Conservation (phyloP, 2,888 invertebrate species). For the Leptinotarsa tumamoca region DNA sequence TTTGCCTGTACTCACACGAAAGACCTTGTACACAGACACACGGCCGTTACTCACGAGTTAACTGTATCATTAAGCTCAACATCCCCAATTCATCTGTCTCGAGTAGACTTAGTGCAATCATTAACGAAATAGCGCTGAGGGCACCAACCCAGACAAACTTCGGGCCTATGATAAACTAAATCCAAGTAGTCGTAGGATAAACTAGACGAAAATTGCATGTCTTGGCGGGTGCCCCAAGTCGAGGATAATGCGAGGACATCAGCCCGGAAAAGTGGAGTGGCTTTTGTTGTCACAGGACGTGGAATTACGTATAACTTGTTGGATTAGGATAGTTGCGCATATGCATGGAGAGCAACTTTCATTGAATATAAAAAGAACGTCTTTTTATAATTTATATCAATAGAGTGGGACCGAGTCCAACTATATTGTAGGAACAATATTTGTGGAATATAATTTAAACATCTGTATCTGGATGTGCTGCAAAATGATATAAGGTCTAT, state of each 20-base stretch:
- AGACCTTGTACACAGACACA: not conserved
- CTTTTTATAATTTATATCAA: too few relatives aligned
- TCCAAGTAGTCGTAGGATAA: conserved; percentile 18
- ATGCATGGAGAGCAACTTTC: not conserved
- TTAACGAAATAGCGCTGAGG: not conserved
- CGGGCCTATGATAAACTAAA: conserved; percentile 17
- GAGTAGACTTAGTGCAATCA: conserved; percentile 13
- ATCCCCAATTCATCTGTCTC: conserved; percentile 20
- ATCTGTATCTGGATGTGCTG: too few relatives aligned
- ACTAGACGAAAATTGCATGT: conserved; percentile 16
- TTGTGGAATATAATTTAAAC: too few relatives aligned
- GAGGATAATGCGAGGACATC: conserved; percentile 21
- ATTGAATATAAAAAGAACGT: too few relatives aligned
- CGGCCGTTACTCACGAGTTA: conserved; percentile 8
- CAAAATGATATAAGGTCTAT: too few relatives aligned
- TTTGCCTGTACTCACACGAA: not conserved
- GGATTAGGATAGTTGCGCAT: not conserved
- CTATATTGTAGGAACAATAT: too few relatives aligned
- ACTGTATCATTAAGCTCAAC: conserved; percentile 16
- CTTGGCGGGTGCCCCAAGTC: conserved; percentile 8
- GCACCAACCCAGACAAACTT: conserved; percentile 3
- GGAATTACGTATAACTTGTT: not conserved
- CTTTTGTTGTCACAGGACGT: conserved; percentile 23
- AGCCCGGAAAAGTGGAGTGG: conserved; percentile 9
- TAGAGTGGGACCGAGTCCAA: too few relatives aligned